Percentiles rank a stretch among this genome's conserved stretches.
These are phyloP conservation scores for Geococcyx californianus DNA, from an alignment of 2,113 vertebrate genomes.

Conservation along the genomic window DNA sequence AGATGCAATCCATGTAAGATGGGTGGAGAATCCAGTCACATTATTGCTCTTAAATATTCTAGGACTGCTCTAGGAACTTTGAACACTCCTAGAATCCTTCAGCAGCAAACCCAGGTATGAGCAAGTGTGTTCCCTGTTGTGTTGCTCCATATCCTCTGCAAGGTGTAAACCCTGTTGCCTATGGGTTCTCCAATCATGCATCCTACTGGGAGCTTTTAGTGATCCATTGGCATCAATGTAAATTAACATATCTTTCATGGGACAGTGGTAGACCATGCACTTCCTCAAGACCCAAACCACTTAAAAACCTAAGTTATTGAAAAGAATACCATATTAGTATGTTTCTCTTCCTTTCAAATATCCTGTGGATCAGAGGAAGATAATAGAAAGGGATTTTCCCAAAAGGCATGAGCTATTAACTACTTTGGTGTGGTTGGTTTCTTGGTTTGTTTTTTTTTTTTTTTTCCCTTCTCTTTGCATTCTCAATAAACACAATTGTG, in stretches of 20 bases:
- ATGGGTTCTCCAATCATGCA: not conserved
- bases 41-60: accelerated
- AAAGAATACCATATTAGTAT: not conserved
- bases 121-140: not conserved
- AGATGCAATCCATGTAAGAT: not conserved
- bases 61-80: not conserved
- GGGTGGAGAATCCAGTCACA: not conserved
- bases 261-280: not conserved
- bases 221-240: not conserved
- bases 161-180: not conserved
- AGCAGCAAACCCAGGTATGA: not conserved
- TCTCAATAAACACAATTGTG: not conserved
- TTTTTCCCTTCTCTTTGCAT: not conserved
- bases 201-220: not conserved
- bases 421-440: not conserved
- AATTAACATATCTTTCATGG: accelerated
- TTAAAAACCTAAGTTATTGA: not conserved
- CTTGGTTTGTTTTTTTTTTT: not conserved
- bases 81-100: not conserved
- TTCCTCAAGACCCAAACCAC: not conserved
- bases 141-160: too few species aligned
- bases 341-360: not conserved
- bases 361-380: not conserved
- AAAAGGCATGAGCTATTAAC: not conserved
- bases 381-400: not conserved